Conservation (phyloP, 2,888 invertebrate species). For the Conchocele bisecta region DNA sequence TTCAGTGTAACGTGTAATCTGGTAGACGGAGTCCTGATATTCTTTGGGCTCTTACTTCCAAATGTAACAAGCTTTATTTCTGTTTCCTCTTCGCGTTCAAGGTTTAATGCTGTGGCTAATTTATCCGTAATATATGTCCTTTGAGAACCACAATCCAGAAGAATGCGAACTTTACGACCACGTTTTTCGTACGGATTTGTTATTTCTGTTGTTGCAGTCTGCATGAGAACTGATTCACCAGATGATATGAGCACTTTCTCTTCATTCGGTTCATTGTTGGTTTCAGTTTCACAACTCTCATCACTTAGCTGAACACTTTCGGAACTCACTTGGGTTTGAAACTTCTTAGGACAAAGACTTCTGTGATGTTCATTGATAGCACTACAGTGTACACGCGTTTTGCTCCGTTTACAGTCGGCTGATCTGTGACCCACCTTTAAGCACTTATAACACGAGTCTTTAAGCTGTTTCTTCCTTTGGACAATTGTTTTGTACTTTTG, state of each 20-base stretch:
- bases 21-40: conserved; percentile 1
- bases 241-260: conserved; percentile 9
- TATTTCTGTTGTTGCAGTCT: conserved; percentile 14
- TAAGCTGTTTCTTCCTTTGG: conserved; percentile 6
- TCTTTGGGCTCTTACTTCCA: conserved; percentile 16
- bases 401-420: not conserved
- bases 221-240: conserved; percentile 26
- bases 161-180: not conserved
- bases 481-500: conserved; percentile 1
- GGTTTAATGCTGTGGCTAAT: not conserved
- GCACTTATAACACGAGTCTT: conserved; percentile 10
- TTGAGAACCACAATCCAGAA: conserved; percentile 19
- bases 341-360: conserved; percentile 19
- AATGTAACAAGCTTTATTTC: conserved; percentile 22
- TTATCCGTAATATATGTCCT: conserved; percentile 16
- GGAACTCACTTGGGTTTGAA: not conserved
- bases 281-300: not conserved
- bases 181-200: not conserved
- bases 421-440: conserved; percentile 17
- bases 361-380: conserved; percentile 11
- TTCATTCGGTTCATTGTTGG: not conserved
- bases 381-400: conserved; percentile 12
- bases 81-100: conserved; percentile 2
- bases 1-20: conserved; percentile 10
- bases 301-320: not conserved